phyloP scores from a whole-genome alignment of 2,113 vertebrate genomes.

The Festucalex cinctus region DNA sequence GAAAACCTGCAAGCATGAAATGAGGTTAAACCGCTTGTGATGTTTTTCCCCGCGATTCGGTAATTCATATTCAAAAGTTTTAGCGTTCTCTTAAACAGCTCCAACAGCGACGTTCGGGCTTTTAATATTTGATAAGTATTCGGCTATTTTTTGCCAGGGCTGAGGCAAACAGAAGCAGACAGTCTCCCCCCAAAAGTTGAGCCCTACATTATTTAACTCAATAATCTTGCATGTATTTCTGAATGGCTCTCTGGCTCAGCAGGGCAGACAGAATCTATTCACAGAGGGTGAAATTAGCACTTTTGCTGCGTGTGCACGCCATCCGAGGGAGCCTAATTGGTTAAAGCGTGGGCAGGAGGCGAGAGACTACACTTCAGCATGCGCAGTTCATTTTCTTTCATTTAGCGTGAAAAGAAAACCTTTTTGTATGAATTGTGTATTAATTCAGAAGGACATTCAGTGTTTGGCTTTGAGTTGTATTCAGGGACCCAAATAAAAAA shows the following conservation, averaged over 20 bases:
- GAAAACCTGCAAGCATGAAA: neutral
- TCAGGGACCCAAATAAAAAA: no score
- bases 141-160: conserved; percentile 45
- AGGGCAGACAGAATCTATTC: conserved; percentile 26
- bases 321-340: conserved; percentile 30
- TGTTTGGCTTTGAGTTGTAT: no score
- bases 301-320: neutral
- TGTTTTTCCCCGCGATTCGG: neutral
- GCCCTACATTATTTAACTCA: conserved; percentile 50
- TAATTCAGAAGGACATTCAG: no score
- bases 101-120: conserved; percentile 1
- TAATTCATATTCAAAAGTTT: conserved; percentile 16
- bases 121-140: conserved; percentile 62
- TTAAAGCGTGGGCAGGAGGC: conserved; percentile 9
- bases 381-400: neutral
- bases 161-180: conserved; percentile 44
- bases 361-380: neutral
- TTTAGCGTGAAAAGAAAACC: conserved; percentile 8
- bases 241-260: conserved; percentile 22
- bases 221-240: conserved; percentile 38
- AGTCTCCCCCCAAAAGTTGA: conserved; percentile 27
- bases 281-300: conserved; percentile 22
- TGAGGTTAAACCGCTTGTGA: conserved; percentile 9
- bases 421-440: neutral
- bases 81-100: conserved; percentile 5